Evolutionary conservation across 2,888 invertebrate species (phyloP).

Genomic region (Thymelicus acteon): DNA sequence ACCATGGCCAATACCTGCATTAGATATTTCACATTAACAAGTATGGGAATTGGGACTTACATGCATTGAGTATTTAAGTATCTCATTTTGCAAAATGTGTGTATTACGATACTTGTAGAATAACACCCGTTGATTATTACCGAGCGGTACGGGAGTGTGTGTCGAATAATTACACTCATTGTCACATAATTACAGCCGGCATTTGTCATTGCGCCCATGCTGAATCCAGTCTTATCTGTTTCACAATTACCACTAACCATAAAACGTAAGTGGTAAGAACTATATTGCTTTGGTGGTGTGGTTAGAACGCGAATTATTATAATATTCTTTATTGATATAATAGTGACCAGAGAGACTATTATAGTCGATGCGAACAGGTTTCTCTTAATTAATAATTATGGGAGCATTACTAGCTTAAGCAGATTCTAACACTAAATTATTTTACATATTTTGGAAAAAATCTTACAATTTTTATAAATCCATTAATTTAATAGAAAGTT

Average conservation of each 20-base stretch:
- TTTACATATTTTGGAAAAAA: too few species aligned
- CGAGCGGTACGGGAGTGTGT: constrained; percentile 15
- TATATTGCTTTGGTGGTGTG: background rate
- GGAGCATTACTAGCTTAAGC: constrained; percentile 24
- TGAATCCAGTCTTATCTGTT: constrained; percentile 12
- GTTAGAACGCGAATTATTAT: constrained; percentile 19
- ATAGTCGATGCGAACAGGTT: constrained; percentile 14
- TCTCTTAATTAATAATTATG: constrained; percentile 26
- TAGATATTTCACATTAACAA: too few species aligned
- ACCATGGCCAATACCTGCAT: too few species aligned
- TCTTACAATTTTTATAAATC: too few species aligned
- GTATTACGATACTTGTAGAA: constrained; percentile 39
- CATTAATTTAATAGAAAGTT: too few species aligned
- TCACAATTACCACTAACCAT: constrained; percentile 10
- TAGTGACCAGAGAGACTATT: constrained; percentile 22
- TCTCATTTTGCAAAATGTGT: constrained; percentile 44
- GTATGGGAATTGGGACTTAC: too few species aligned
- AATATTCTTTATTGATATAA: background rate
- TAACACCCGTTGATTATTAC: constrained; percentile 71
- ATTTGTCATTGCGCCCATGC: constrained; percentile 70
- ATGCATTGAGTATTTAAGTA: background rate
- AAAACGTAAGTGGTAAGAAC: background rate
- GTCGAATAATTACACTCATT: constrained; percentile 76
- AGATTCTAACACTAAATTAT: constrained; percentile 2
- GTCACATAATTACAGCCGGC: constrained; percentile 78